These are phyloP conservation scores for Collichthys lucidus DNA, from an alignment of 2,113 vertebrate species.

Conservation along the genomic window DNA sequence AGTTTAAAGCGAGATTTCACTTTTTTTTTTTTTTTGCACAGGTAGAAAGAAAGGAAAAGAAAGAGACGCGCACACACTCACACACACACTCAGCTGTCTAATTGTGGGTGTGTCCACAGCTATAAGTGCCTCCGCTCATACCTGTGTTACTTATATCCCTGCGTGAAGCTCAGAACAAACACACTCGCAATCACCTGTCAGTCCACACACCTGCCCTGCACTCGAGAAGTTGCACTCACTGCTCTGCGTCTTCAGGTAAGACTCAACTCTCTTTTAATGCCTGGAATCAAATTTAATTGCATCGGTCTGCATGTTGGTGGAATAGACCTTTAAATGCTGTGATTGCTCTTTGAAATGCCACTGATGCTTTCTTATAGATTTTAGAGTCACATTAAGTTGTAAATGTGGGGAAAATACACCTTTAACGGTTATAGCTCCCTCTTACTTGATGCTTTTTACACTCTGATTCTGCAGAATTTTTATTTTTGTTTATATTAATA, in stretches of 20 bases:
- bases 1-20: not conserved
- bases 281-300: not conserved
- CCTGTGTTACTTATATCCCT: constrained; percentile 70
- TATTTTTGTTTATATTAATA: not conserved
- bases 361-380: not conserved
- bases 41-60: constrained; percentile 20
- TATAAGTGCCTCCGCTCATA: constrained; percentile 62
- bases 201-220: constrained; percentile 55
- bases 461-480: not conserved
- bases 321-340: constrained; percentile 17
- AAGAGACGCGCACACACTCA: constrained; percentile 24
- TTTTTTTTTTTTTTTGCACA: not conserved
- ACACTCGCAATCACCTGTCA: constrained; percentile 62
- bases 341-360: not conserved
- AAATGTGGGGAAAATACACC: not conserved
- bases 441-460: not conserved
- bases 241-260: constrained; percentile 70
- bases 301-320: not conserved
- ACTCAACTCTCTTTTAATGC: constrained; percentile 16
- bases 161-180: constrained; percentile 53
- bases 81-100: constrained; percentile 40
- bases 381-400: not conserved
- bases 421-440: not conserved
- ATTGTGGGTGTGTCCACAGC: constrained; percentile 75
- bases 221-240: constrained; percentile 23